Conservation (phyloP, 1,140 invertebrate species). For the Oryzaephilus surinamensis region DNA sequence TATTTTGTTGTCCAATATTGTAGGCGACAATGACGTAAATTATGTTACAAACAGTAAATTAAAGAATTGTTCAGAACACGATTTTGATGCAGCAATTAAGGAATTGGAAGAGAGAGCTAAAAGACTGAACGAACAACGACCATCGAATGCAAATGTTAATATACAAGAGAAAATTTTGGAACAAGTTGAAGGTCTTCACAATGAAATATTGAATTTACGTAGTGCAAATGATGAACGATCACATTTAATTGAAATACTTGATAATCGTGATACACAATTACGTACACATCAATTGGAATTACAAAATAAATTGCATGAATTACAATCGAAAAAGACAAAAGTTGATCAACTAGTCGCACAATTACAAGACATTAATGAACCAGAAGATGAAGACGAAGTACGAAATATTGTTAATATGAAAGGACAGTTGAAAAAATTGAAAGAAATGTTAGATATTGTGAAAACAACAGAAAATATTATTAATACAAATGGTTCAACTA, state of each 20-base stretch:
- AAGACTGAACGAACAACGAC: conserved; percentile 15
- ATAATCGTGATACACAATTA: conserved; percentile 32
- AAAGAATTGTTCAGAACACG: conserved; percentile 13
- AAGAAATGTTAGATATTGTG: conserved; percentile 34
- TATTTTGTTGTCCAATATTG: neutral
- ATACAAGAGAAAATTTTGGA: conserved; percentile 16
- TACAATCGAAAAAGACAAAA: conserved; percentile 34
- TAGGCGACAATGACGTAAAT: no score
- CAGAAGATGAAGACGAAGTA: conserved; percentile 29
- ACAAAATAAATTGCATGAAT: conserved; percentile 33
- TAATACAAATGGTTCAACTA: conserved; percentile 13
- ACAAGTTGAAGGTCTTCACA: conserved; percentile 27
- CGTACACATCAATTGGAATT: conserved; percentile 30
- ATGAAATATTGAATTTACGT: conserved; percentile 25
- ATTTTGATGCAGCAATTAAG: conserved; percentile 22
- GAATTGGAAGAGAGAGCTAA: conserved; percentile 24
- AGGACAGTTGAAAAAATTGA: conserved; percentile 31
- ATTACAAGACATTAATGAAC: conserved; percentile 28
- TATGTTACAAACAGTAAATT: conserved; percentile 3
- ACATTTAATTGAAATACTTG: conserved; percentile 29
- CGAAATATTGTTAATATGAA: conserved; percentile 34
- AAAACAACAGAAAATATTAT: conserved; percentile 27
- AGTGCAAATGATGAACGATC: conserved; percentile 29
- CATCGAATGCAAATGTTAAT: conserved; percentile 8
- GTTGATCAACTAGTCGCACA: conserved; percentile 35